A percentile compares a stretch with the other conserved stretches of the same genome.
phyloP scores from a whole-genome alignment of 2,797 vertebrate species.

The Buphagus erythrorhynchus region DNA sequence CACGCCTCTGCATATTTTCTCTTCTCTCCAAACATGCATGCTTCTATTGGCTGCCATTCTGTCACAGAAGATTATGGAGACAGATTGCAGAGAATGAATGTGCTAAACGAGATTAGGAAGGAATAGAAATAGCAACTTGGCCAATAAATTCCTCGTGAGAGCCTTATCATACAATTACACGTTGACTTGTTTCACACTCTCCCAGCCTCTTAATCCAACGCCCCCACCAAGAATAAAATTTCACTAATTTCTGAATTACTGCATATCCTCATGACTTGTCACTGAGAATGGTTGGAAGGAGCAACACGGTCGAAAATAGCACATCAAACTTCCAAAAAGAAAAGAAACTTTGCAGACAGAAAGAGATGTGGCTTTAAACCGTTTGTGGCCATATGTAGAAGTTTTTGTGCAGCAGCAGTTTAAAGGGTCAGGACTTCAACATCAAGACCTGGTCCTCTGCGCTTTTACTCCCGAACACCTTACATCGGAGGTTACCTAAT shows the following conservation, averaged over 20 bases:
- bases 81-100: constrained; percentile 99
- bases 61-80: constrained; percentile 99
- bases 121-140: constrained; percentile 98
- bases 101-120: constrained; percentile 98
- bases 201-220: constrained; percentile 98
- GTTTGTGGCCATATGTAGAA: fast-evolving
- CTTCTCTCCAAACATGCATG: constrained; percentile 90
- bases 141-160: constrained; percentile 99
- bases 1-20: constrained; percentile 98
- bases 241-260: constrained; percentile 88
- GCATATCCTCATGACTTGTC: constrained; percentile 83
- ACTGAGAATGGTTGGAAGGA: constrained; percentile 76
- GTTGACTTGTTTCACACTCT: constrained; percentile 99
- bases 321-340: constrained; percentile 57
- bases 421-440: not conserved
- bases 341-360: constrained; percentile 41
- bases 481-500: not conserved
- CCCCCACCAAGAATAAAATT: constrained; percentile 92
- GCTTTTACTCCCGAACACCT: not conserved
- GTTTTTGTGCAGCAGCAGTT: not conserved
- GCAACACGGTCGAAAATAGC: constrained; percentile 64
- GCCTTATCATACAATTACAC: constrained; percentile 99
- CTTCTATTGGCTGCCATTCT: constrained; percentile 96
- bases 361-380: not conserved
- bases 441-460: not conserved